Percentiles rank a stretch among this genome's conserved stretches.
phyloP scores from a whole-genome alignment of 2,888 invertebrate genomes.

The Xestia sexstrigata region DNA sequence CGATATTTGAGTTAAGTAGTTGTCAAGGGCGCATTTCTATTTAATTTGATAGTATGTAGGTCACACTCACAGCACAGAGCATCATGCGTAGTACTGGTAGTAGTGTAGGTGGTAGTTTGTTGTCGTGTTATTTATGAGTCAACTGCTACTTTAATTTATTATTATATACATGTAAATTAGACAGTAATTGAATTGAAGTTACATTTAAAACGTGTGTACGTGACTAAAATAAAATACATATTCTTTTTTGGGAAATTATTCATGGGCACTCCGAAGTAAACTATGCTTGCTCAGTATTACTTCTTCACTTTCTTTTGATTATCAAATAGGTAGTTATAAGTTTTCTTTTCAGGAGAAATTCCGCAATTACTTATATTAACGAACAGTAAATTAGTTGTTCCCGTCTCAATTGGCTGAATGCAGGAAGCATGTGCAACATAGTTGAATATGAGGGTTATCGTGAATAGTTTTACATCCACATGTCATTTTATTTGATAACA shows the following conservation, averaged over 20 bases:
- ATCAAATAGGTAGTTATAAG: no score
- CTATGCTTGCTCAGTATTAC: background rate
- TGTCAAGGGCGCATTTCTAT: conserved; percentile 6
- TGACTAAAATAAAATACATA: conserved; percentile 18
- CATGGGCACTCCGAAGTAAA: conserved; percentile 3
- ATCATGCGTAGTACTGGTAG: no score
- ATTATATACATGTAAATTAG: conserved; percentile 1
- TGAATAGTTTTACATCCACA: background rate
- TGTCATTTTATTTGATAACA: conserved; percentile 3
- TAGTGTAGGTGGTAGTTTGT: background rate
- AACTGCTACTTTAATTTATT: conserved; percentile 9
- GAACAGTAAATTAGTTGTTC: background rate
- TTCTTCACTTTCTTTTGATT: background rate
- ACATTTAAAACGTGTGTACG: background rate
- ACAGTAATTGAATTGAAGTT: conserved; percentile 26
- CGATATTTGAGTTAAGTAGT: background rate
- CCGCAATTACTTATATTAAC: background rate
- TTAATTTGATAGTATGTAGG: background rate
- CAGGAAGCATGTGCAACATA: background rate
- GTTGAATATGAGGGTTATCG: background rate
- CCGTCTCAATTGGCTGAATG: background rate
- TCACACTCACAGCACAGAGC: no score
- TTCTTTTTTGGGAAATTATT: conserved; percentile 1
- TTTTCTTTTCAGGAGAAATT: background rate
- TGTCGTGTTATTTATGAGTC: conserved; percentile 19